Evolutionary conservation across 2,797 vertebrate genomes (phyloP).

Genomic region (Oryzias sinensis): DNA sequence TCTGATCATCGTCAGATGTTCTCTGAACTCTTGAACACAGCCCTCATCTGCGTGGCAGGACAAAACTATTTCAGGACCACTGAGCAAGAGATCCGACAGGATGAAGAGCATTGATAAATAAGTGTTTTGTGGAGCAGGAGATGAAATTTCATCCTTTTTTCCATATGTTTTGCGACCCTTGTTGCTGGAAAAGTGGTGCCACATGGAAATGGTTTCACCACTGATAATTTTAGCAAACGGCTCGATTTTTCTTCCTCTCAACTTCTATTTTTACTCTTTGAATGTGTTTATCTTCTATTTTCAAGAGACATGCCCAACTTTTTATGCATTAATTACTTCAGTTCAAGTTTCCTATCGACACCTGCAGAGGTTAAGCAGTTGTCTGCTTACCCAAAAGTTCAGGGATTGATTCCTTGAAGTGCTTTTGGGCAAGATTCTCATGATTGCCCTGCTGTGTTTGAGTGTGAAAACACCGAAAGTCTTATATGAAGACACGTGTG

Average conservation of each 20-base stretch:
- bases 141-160: conserved; percentile 57
- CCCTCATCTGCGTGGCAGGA: conserved; percentile 31
- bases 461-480: conserved; percentile 23
- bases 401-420: too few relatives aligned
- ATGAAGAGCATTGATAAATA: conserved; percentile 23
- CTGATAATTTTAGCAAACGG: conserved; percentile 63
- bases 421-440: too few relatives aligned
- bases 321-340: too few relatives aligned
- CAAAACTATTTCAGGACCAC: conserved; percentile 13
- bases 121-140: conserved; percentile 8
- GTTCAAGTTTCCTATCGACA: too few relatives aligned
- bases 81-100: conserved; percentile 16
- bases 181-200: conserved; percentile 45
- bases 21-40: conserved; percentile 40
- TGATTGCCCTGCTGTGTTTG: conserved; percentile 1
- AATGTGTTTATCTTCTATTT: too few relatives aligned
- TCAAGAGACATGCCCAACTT: too few relatives aligned
- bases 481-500: conserved; percentile 67
- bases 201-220: conserved; percentile 71
- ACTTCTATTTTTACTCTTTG: conserved; percentile 8
- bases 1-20: conserved; percentile 72
- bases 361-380: too few relatives aligned
- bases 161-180: conserved; percentile 17
- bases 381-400: too few relatives aligned
- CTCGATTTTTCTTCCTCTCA: conserved; percentile 33